A percentile compares a stretch with the other conserved stretches of the same genome.
phyloP scores from a whole-genome alignment of 2,888 invertebrate species.

The Amaurobius ferox region DNA sequence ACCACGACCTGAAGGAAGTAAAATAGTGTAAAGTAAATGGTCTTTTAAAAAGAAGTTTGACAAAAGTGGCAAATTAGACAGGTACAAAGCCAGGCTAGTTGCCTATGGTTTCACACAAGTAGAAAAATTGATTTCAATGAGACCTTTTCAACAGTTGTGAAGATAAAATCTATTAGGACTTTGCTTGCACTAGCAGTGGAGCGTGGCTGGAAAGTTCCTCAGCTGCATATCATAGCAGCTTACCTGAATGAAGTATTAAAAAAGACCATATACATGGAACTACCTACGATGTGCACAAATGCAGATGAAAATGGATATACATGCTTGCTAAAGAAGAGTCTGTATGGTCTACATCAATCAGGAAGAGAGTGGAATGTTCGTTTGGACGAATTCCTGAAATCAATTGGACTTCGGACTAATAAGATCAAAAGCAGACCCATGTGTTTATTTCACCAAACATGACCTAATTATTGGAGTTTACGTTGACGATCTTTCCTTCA shows the following conservation, averaged over 20 bases:
- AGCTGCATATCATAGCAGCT: conserved; percentile 7
- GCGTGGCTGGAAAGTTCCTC: not conserved
- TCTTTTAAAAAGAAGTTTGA: not conserved
- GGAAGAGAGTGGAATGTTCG: not conserved
- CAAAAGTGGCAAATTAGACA: not conserved
- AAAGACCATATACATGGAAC: not conserved
- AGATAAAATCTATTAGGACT: conserved; percentile 11
- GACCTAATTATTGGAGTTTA: not conserved
- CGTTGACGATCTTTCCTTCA: conserved; percentile 1
- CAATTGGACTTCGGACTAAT: not conserved
- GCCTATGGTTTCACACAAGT: not conserved
- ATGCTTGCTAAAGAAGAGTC: conserved; percentile 11
- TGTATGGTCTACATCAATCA: conserved; percentile 14
- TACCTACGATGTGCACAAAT: not conserved
- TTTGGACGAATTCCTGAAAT: not conserved
- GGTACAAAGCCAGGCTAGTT: not conserved
- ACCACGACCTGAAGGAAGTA: no score
- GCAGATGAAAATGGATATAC: not conserved
- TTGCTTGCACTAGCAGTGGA: conserved; percentile 15
- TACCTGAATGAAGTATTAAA: not conserved
- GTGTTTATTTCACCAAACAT: not conserved
- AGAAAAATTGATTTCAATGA: not conserved
- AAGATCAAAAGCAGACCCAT: conserved; percentile 1
- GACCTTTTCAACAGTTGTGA: not conserved
- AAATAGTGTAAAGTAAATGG: not conserved